Evolutionary conservation across 1,140 invertebrate species (phyloP).

Genomic region (Cheumatopsyche charites): DNA sequence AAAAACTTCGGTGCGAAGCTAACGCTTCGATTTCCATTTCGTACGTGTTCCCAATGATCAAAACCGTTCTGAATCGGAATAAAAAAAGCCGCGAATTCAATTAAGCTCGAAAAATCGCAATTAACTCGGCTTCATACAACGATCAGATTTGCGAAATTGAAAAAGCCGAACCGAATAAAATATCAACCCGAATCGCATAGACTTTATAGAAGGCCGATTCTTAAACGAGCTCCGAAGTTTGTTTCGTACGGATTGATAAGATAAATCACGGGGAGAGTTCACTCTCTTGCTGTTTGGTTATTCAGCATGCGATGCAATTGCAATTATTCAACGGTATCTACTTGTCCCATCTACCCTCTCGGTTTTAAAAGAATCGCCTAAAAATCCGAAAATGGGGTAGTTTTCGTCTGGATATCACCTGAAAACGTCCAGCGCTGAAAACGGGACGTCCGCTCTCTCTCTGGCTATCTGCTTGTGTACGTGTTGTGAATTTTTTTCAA

Average conservation of each 20-base stretch:
- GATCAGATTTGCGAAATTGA: conserved; percentile 9
- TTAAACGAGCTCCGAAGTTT: not conserved
- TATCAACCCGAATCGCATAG: not conserved
- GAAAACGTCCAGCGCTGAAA: conserved; percentile 8
- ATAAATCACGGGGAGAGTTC: conserved; percentile 39
- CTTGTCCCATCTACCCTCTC: conserved; percentile 38
- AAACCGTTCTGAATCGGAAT: not conserved
- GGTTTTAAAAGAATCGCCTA: conserved; percentile 34
- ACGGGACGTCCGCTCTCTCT: conserved; percentile 9
- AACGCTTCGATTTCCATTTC: conserved; percentile 22
- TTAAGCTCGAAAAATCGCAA: not conserved
- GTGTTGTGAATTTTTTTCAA: not conserved
- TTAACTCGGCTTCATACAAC: not conserved
- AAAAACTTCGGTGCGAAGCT: not conserved
- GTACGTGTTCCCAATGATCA: conserved; percentile 17
- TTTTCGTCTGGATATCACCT: not conserved
- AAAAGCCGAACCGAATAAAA: not conserved
- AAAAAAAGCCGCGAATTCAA: conserved; percentile 8
- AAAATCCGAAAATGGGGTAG: not conserved
- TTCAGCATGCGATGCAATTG: conserved; percentile 43
- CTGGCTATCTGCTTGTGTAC: not conserved
- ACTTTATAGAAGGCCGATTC: conserved; percentile 10
- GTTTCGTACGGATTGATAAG: conserved; percentile 37
- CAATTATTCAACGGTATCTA: conserved; percentile 48
- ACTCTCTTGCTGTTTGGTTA: conserved; percentile 36